Conservation (phyloP, 2,113 vertebrate genomes). For the Zosterops lateralis region DNA sequence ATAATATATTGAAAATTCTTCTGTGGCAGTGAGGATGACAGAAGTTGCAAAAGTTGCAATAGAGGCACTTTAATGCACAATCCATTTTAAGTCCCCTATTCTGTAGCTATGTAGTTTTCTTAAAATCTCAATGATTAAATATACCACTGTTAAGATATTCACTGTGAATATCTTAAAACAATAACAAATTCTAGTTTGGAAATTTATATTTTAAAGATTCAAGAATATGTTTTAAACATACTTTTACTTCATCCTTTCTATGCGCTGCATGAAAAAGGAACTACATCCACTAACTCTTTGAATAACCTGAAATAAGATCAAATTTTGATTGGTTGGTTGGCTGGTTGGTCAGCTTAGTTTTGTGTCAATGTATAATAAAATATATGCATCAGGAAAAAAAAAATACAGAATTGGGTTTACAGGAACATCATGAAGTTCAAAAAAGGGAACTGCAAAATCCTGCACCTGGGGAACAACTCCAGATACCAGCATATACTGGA, state of each 20-base stretch:
- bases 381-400: not conserved
- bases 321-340: not conserved
- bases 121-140: not conserved
- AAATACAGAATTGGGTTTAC: not conserved
- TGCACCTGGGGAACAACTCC: not conserved
- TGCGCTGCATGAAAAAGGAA: not conserved
- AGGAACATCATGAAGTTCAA: not conserved
- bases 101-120: not conserved
- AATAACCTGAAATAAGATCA: not conserved
- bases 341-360: not conserved
- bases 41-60: not conserved
- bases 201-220: not conserved
- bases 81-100: not conserved
- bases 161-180: not conserved
- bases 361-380: not conserved
- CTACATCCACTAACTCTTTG: not conserved
- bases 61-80: not conserved
- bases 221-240: not conserved
- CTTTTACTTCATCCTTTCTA: not conserved
- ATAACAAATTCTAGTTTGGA: not conserved
- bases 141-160: not conserved
- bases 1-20: not conserved
- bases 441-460: not conserved
- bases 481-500: not conserved
- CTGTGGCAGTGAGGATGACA: not conserved